These are phyloP conservation scores for Bufo bufo DNA, from an alignment of 2,113 vertebrate genomes.

Conservation along the genomic window DNA sequence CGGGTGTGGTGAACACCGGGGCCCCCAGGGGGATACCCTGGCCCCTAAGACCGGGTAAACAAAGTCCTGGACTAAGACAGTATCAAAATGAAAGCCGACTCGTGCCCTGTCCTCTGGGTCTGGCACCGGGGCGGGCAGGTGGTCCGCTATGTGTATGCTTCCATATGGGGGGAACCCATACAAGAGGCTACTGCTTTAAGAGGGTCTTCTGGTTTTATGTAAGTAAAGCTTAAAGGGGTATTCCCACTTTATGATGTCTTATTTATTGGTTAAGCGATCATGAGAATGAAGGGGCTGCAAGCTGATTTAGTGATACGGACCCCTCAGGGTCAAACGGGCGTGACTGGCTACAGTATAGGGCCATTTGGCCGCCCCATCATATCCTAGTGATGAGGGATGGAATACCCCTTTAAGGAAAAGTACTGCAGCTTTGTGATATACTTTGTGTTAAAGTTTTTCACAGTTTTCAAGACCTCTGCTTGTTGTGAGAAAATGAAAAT, in stretches of 20 bases:
- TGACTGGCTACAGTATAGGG: too few species aligned
- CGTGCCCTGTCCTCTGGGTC: background rate
- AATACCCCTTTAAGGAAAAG: background rate
- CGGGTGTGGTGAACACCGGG: slow-evolving; percentile 1
- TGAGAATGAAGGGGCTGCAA: too few species aligned
- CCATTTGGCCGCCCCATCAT: too few species aligned
- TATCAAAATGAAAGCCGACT: background rate
- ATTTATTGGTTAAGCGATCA: too few species aligned
- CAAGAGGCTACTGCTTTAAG: too few species aligned
- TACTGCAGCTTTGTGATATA: background rate
- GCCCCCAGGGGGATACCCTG: background rate
- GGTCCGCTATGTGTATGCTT: background rate
- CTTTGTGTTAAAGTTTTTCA: background rate
- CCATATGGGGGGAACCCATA: background rate
- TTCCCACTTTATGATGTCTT: too few species aligned
- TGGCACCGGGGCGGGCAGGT: background rate
- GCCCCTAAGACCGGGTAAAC: slow-evolving; percentile 24
- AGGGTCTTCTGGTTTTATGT: too few species aligned
- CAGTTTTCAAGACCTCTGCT: background rate
- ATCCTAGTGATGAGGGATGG: too few species aligned
- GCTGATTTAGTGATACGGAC: too few species aligned
- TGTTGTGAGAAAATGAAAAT: background rate
- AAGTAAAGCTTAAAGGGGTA: too few species aligned
- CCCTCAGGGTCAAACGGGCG: too few species aligned
- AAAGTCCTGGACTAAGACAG: background rate